Evolutionary conservation across 2,113 vertebrate genomes (phyloP), one percentile per base, ranked within the genome.

Genomic region (Oncorhynchus tshawytscha): DNA sequence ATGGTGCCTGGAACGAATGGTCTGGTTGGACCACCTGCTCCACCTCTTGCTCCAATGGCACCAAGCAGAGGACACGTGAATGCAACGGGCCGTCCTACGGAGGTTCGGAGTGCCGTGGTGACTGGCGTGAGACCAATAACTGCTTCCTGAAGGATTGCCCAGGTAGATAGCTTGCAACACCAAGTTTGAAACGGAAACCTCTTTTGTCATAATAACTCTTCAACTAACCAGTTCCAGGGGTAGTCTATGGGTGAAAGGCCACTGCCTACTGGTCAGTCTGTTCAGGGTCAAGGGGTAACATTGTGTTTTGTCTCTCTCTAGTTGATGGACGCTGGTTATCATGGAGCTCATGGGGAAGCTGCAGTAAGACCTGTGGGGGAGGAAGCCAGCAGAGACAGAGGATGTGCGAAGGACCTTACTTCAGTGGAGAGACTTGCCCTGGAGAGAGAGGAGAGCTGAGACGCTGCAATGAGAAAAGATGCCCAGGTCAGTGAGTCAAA

Each of bases 1-100:
- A 99, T 0, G 98, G 97, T 78, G 95, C 93, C 87, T 99, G 98
- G 98, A 98, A 97, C 0, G 97, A 99, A 1, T 99, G 98, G 98
- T 96, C 98, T 1, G 93, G 93, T 74, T 99, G 98, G 97, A 98
- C 85, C 72, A 54, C 92, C 0, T 99, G 98, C 88, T 97, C 98
- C 0, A 82, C 95, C n/a, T 94, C 95, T 65, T 99, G 98, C 90
- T 96, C 97, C 79, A 98, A 99, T 25, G 98, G 98, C 16, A 98
- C 97, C 71, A 96, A 94, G 90, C 95, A 98, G 88, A 91, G 97
- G 62, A 98, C 94, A 0, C 91, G 98, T 0, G 98, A 99, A 74
- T 99, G 98, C 91, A 99, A 99, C 0, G 98, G 97, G 0, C 97
- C 98, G 0, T 99, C 97, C 2, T 99, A 98, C 0, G 98, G 98